Percentiles rank a stretch among this genome's conserved stretches.
Evolutionary conservation across 2,888 invertebrate genomes (phyloP).

Genomic region (Calameuta filiformis): DNA sequence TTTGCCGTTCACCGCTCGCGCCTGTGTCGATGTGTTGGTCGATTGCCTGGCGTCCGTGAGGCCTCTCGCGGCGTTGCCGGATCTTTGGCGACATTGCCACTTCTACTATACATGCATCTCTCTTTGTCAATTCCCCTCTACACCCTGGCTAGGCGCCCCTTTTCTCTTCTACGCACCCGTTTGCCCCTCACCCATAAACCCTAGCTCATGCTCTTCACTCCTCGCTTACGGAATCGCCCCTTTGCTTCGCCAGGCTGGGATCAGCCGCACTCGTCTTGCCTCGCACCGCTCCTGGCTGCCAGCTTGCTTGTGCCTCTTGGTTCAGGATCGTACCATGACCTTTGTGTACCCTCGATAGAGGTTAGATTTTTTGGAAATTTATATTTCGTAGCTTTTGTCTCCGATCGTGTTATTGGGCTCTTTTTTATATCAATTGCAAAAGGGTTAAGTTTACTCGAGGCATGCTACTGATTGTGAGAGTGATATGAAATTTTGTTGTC

Average conservation of each 20-base stretch:
- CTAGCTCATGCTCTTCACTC: slow-evolving; percentile 31
- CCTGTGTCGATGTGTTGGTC: slow-evolving; percentile 49
- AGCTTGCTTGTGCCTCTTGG: slow-evolving; percentile 40
- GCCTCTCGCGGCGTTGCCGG: slow-evolving; percentile 35
- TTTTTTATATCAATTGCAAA: neutral
- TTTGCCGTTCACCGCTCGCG: slow-evolving; percentile 56
- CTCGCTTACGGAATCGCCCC: slow-evolving; percentile 25
- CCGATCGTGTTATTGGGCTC: neutral
- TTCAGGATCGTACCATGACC: neutral
- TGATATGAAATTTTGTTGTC: neutral
- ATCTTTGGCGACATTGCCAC: slow-evolving; percentile 45
- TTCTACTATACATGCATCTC: neutral
- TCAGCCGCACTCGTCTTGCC: slow-evolving; percentile 28
- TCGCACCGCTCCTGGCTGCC: slow-evolving; percentile 36
- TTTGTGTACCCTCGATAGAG: neutral
- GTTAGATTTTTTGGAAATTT: neutral
- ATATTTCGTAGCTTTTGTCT: neutral
- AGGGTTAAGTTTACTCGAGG: neutral
- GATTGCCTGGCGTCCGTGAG: slow-evolving; percentile 56
- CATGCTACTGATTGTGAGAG: neutral
- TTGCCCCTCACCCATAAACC: slow-evolving; percentile 30
- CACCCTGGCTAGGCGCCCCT: slow-evolving; percentile 12
- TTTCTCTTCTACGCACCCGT: slow-evolving; percentile 22
- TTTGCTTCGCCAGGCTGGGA: slow-evolving; percentile 26
- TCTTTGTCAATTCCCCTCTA: slow-evolving; percentile 13